Percentiles rank a stretch among this genome's conserved stretches.
Evolutionary conservation across 2,113 vertebrate species (phyloP).

Genomic region (Myiagra hebetior): DNA sequence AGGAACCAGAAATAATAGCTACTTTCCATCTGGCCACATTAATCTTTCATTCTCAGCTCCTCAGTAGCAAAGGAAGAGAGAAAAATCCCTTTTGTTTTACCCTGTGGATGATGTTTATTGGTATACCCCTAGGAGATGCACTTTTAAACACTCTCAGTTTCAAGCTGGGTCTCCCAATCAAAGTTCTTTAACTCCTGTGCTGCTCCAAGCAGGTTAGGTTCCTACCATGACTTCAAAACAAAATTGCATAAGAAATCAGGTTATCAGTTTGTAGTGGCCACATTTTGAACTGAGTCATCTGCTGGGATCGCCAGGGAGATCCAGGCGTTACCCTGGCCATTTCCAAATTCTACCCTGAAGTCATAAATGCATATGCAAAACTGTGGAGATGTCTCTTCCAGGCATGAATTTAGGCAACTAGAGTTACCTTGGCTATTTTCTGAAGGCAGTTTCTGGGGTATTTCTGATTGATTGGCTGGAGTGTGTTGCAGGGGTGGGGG

Average conservation of each 20-base stretch:
- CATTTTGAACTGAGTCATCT: rapidly evolving
- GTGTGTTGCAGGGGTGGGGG: rapidly evolving
- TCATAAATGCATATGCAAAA: background rate
- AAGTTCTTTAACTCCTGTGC: background rate
- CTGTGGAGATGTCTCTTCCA: background rate
- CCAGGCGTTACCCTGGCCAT: background rate
- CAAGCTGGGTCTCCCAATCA: background rate
- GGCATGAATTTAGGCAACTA: background rate
- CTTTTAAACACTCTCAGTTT: background rate
- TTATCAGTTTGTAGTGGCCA: too few relatives aligned
- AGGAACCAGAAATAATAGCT: background rate
- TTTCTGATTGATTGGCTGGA: background rate
- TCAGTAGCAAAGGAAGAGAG: background rate
- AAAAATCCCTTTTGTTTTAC: background rate
- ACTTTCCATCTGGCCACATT: background rate
- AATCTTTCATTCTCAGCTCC: background rate
- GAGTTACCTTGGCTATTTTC: background rate
- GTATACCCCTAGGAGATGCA: background rate
- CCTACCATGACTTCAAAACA: rapidly evolving
- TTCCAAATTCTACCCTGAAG: background rate
- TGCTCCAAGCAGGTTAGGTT: background rate
- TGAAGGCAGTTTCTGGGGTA: background rate
- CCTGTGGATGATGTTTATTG: background rate
- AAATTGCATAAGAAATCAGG: rapidly evolving
- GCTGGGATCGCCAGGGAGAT: background rate